Evolutionary conservation across 2,888 invertebrate species (phyloP), one percentile per base, ranked within the genome.

Genomic region (Zootermopsis nevadensis): DNA sequence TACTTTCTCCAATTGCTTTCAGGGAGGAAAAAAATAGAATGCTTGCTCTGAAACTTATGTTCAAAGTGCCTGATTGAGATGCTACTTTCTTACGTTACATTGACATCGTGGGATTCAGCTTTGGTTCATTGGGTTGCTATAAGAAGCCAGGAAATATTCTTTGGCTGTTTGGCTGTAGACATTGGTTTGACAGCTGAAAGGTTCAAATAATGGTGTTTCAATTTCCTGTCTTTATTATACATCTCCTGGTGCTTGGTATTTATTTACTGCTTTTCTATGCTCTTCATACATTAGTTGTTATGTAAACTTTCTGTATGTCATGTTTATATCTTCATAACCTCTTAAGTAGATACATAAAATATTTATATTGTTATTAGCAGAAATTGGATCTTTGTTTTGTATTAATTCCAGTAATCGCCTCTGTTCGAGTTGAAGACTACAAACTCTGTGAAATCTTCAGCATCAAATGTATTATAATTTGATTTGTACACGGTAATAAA

Each of bases 11-110:
- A 69, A 38, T 74, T 74, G 42, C 74, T 74, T 74, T 74, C 74
- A 74, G 74, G 74, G 74, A 74, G 74, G 74, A 38, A 74, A 74
- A 74, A 74, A 74, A 74, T 74, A 74, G 38, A 74, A 38, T 74
- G 19, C 33, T 74, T 74, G 33, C 30, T 69, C 69, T 74, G 27
- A 22, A 33, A n/a, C 74, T 74, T 74, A 74, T 38, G 74, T 74
- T 74, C 74, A 74, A 74, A 74, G 33, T 74, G 74, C 38, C 74
- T 74, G 74, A 22, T 74, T 74, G 38, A 35, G 74, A 74, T 38
- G 35, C 74, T 38, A 74, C 74, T 74, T 38, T 74, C 74, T 38
- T 60, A 10, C 60, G 12, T 60, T 60, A 60, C 60, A 27, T 33
- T 74, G 74, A 19, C 74, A 42, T 42, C 74, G 69, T 74, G 74